Conservation (phyloP, 2,797 vertebrate genomes). For the Dendrocincla fuliginosa region DNA sequence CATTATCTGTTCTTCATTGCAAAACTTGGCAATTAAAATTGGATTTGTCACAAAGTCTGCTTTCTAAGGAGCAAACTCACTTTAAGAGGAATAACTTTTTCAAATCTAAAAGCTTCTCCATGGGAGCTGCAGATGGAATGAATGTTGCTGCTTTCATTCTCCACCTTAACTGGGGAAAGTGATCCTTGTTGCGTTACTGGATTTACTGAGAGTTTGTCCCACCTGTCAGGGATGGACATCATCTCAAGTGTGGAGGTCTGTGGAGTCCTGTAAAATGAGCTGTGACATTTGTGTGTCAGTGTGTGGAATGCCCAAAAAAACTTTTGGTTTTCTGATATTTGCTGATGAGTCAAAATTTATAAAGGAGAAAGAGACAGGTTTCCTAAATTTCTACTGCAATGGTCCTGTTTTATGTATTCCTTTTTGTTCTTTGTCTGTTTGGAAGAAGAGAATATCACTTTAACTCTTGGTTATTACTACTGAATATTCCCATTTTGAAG, state of each 20-base stretch:
- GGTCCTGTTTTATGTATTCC: background rate
- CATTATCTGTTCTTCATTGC: background rate
- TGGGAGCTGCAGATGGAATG: too few relatives aligned
- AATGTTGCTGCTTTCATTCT: background rate
- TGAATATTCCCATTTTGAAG: background rate
- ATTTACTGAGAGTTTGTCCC: background rate
- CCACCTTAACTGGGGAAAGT: background rate
- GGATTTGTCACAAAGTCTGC: background rate
- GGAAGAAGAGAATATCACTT: background rate
- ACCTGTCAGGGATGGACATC: background rate
- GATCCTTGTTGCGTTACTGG: background rate
- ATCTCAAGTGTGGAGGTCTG: background rate
- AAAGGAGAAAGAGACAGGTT: background rate
- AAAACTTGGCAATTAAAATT: background rate
- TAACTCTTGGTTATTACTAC: background rate
- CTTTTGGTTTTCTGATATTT: background rate
- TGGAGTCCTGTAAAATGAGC: background rate
- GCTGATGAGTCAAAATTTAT: background rate
- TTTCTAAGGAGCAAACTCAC: background rate
- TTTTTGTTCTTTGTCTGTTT: background rate
- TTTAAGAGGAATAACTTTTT: background rate
- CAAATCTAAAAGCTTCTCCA: background rate
- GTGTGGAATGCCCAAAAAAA: background rate
- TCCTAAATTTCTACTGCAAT: background rate
- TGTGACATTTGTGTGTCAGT: background rate